These are phyloP conservation scores for Aldabrachelys gigantea DNA, from an alignment of 2,113 vertebrate genomes.

Conservation along the genomic window DNA sequence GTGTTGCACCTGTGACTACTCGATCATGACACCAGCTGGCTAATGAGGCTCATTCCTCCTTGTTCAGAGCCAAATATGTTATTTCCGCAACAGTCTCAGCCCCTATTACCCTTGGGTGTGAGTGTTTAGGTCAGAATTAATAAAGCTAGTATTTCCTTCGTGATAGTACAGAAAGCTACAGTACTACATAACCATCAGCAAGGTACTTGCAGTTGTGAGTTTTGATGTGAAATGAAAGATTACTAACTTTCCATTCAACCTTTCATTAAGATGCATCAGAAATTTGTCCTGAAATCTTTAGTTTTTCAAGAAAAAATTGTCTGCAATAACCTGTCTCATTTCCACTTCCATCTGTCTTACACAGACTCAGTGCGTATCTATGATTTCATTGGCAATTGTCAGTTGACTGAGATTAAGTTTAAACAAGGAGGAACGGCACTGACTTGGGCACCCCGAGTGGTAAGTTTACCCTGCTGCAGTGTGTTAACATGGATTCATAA, in stretches of 20 bases:
- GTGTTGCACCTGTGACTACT: not conserved
- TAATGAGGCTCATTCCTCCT: not conserved
- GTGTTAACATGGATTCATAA: not conserved
- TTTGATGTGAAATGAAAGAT: not conserved
- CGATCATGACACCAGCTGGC: not conserved
- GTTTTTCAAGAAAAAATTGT: not conserved
- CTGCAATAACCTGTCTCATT: not conserved
- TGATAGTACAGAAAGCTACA: not conserved
- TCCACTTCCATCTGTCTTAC: not conserved
- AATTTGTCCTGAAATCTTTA: not conserved
- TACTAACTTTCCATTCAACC: not conserved
- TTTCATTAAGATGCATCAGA: not conserved
- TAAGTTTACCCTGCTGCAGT: constrained; percentile 70
- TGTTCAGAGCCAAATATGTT: not conserved
- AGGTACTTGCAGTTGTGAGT: not conserved
- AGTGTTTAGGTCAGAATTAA: not conserved
- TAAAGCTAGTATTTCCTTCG: not conserved
- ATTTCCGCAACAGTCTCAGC: not conserved
- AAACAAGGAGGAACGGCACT: constrained; percentile 91
- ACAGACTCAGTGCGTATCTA: constrained; percentile 90
- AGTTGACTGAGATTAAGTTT: constrained; percentile 82
- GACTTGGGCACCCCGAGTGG: constrained; percentile 86
- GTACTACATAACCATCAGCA: not conserved
- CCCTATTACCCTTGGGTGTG: accelerated
- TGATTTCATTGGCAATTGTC: constrained; percentile 87